Percentiles rank a stretch among this genome's conserved stretches.
phyloP scores from a whole-genome alignment of 2,113 vertebrate species.

The Dryoscopus gambensis region DNA sequence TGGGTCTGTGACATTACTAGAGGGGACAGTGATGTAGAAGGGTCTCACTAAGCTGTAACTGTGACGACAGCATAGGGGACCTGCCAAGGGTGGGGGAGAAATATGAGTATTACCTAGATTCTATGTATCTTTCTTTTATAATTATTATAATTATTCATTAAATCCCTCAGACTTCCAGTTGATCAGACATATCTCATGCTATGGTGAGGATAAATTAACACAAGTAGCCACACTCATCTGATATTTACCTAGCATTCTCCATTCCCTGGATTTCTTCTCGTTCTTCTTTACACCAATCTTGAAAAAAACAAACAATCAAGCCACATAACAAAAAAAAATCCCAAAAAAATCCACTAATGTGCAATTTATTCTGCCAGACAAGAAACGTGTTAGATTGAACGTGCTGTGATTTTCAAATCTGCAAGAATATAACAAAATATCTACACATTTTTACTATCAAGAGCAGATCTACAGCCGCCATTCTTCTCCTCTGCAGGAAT shows the following conservation, averaged over 20 bases:
- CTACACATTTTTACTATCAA: neutral
- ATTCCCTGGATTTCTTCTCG: neutral
- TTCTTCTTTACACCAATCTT: neutral
- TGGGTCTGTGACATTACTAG: neutral
- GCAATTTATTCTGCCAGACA: neutral
- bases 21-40: neutral
- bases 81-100: neutral
- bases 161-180: neutral
- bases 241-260: neutral
- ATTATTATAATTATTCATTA: neutral
- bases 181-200: neutral
- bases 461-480: neutral
- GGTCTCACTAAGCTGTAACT: neutral
- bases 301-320: neutral
- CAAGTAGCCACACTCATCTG: rapidly evolving
- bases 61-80: neutral
- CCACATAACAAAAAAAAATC: neutral
- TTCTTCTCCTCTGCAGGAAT: neutral
- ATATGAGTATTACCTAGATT: rapidly evolving
- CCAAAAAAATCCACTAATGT: neutral
- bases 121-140: neutral
- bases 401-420: neutral
- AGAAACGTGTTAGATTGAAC: neutral
- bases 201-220: neutral
- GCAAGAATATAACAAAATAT: neutral